These are phyloP conservation scores for Vidua macroura DNA, from an alignment of 2,113 vertebrate species.

Conservation along the genomic window DNA sequence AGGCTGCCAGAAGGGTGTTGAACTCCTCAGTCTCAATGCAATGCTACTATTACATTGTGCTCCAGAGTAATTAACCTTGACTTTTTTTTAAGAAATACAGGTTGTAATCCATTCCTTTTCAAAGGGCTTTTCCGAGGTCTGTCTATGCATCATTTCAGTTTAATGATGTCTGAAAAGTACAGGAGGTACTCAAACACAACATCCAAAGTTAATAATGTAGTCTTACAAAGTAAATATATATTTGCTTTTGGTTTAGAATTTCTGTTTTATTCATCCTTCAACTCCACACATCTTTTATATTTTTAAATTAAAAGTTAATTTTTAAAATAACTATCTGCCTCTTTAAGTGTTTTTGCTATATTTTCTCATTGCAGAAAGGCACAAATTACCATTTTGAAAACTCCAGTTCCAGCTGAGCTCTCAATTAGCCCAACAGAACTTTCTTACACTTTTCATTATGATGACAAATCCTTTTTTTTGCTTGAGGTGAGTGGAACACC, in stretches of 20 bases:
- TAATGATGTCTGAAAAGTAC: not conserved
- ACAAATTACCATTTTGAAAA: not conserved
- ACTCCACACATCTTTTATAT: fast-evolving
- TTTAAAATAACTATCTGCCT: not conserved
- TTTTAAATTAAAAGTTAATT: not conserved
- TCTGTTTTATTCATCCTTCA: not conserved
- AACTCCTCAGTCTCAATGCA: not conserved
- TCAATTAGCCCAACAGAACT: not conserved
- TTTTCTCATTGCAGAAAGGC: not conserved
- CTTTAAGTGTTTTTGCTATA: not conserved
- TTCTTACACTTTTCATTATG: not conserved
- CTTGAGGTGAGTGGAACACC: not conserved
- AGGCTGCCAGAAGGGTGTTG: not conserved
- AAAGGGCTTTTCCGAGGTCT: not conserved
- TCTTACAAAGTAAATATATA: not conserved
- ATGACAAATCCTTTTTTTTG: not conserved
- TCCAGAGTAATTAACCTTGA: not conserved
- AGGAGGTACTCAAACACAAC: not conserved
- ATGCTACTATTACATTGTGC: not conserved
- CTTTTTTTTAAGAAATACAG: not conserved
- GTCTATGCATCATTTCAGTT: not conserved
- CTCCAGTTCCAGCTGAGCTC: not conserved
- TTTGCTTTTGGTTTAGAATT: not conserved
- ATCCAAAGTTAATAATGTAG: not conserved
- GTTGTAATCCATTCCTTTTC: not conserved